Evolutionary conservation across 1,140 invertebrate species (phyloP), one percentile per base, ranked within the genome.

Genomic region (Mercenaria mercenaria): DNA sequence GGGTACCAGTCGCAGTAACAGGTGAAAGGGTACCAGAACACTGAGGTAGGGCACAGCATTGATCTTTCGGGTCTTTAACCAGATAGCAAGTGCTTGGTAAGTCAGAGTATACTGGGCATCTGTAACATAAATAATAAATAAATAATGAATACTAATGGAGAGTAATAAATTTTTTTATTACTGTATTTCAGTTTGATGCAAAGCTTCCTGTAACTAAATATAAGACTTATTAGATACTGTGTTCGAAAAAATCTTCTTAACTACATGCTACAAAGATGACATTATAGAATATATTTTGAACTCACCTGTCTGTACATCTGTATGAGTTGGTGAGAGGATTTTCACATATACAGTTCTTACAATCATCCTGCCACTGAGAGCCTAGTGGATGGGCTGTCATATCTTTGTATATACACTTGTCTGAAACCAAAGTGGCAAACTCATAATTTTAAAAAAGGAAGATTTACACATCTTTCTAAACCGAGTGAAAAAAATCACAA

Each of bases 341-440:
- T 32, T 84, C 76, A 88, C 93, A 94, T 26, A 89, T 87, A 85
- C 93, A 94, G 23, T 64, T 91, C 15, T 92, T 89, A 89, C 92
- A 93, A 13, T 91, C 91, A 77, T 94, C 93, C 18, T 92, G 83
- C 94, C 94, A 94, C 11, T 76, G 92, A n/a, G 92, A 77, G 37
- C 93, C 92, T 34, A 80, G 74, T 13, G 86, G 79, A 82, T 94
- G 91, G 18, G 87, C 13, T 6, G 18, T 72, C 26, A 90, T 86
- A 47, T 90, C 92, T 74, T 93, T 92, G 91, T 94, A 94, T 3
- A 94, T 56, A 86, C 94, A 94, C 47, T 81, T 82, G 41, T 88
- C 94, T 94, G 90, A 37, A 87, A 37, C 37, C 72, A 13, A 81
- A 89, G 8, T 15, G 6, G 61, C 1, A 32, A 18, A 76, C 13